Evolutionary conservation across 2,797 vertebrate species (phyloP).

Genomic region (Amblyopsis hoosieri): DNA sequence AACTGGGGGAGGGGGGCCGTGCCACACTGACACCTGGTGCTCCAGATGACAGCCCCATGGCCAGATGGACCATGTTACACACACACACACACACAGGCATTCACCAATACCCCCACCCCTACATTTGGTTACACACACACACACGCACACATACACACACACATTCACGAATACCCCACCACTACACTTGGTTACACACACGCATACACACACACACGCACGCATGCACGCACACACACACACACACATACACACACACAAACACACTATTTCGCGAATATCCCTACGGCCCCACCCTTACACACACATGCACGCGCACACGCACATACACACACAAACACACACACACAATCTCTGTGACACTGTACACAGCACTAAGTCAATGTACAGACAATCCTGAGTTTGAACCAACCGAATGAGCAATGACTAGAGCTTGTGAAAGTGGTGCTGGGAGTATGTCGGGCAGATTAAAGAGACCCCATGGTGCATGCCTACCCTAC

Average conservation of each 20-base stretch:
- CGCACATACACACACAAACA: slow-evolving; percentile 27
- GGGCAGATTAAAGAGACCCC: slow-evolving; percentile 75
- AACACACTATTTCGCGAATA: slow-evolving; percentile 14
- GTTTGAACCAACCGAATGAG: slow-evolving; percentile 17
- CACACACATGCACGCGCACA: slow-evolving; percentile 7
- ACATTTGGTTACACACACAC: slow-evolving; percentile 10
- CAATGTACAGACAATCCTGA: neutral
- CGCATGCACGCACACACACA: slow-evolving; percentile 2
- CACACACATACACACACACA: slow-evolving; percentile 6
- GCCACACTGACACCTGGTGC: slow-evolving; percentile 79
- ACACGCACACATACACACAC: slow-evolving; percentile 6
- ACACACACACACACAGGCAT: slow-evolving; percentile 47
- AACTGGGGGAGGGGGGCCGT: slow-evolving; percentile 36
- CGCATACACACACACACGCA: slow-evolving; percentile 31
- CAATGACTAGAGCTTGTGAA: slow-evolving; percentile 19
- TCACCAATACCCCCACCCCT: slow-evolving; percentile 35
- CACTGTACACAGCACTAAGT: neutral
- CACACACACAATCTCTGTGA: too few relatives aligned
- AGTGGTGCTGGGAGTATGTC: slow-evolving; percentile 67
- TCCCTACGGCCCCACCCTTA: slow-evolving; percentile 8
- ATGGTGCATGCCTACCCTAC: slow-evolving; percentile 60
- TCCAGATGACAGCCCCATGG: slow-evolving; percentile 79
- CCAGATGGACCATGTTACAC: slow-evolving; percentile 78
- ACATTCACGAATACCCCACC: slow-evolving; percentile 17
- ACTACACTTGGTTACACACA: slow-evolving; percentile 12